phyloP scores from a whole-genome alignment of 2,797 vertebrate genomes.

The Lates japonicus region DNA sequence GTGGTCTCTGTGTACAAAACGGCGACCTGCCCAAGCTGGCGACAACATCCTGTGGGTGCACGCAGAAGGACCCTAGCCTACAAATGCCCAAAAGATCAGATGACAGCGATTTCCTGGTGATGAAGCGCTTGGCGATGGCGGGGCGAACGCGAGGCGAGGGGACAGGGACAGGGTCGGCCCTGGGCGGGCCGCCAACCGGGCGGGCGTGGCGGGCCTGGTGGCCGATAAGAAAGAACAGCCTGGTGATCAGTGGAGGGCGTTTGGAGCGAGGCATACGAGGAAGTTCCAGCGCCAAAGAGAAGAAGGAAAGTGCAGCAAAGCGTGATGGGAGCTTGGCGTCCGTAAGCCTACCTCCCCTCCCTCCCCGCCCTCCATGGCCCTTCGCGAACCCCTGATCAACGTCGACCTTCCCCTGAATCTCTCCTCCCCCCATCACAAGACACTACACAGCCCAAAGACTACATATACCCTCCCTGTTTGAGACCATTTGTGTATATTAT shows the following conservation, averaged over 20 bases:
- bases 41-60: slow-evolving; percentile 96
- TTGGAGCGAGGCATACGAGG: slow-evolving; percentile 96
- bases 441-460: slow-evolving; percentile 82
- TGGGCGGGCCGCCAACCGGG: slow-evolving; percentile 58
- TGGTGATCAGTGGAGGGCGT: slow-evolving; percentile 97
- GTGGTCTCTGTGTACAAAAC: slow-evolving; percentile 95
- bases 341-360: slow-evolving; percentile 54
- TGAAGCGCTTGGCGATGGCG: slow-evolving; percentile 89
- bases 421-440: slow-evolving; percentile 54
- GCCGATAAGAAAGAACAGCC: slow-evolving; percentile 97
- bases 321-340: slow-evolving; percentile 83
- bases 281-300: slow-evolving; percentile 98
- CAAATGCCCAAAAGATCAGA: slow-evolving; percentile 95
- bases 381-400: slow-evolving; percentile 50
- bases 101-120: slow-evolving; percentile 95
- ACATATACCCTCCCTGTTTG: slow-evolving; percentile 83
- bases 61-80: slow-evolving; percentile 96
- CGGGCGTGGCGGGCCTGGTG: slow-evolving; percentile 88
- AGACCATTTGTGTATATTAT: slow-evolving; percentile 87
- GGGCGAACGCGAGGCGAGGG: slow-evolving; percentile 51
- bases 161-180: slow-evolving; percentile 62
- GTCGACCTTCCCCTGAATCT: slow-evolving; percentile 30
- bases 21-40: slow-evolving; percentile 93
- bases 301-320: slow-evolving; percentile 95
- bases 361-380: slow-evolving; percentile 36